Evolutionary conservation across 2,113 vertebrate genomes (phyloP), one percentile per base, ranked within the genome.

Genomic region (Corydoras sp.): DNA sequence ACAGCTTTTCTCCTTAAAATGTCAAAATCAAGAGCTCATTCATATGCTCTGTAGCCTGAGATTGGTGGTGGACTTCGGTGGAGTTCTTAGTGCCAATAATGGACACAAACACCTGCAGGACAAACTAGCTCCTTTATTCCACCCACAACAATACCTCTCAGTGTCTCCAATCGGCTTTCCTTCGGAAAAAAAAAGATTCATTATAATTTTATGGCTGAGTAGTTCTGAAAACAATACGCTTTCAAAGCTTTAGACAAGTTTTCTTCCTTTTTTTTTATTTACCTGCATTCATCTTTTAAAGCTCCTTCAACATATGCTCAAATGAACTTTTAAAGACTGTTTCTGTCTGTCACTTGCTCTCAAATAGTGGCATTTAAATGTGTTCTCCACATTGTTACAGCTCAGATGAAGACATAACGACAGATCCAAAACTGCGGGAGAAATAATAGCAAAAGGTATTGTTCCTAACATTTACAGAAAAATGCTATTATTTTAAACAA

Each of bases 181-280:
- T 58, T 69, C 56, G 63, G 67, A 73, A 79, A 81, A 78, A 83
- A 83, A 83, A 78, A 83, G 76, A 83, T 83, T 79, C 73, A 85
- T 85, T 87, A 80, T 87, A 77, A 87, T 86, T 85, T 85, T 80
- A 87, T 82, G 84, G 81, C 76, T 84, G 85, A 83, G 74, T 79
- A 81, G 71, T 67, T 74, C 69, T 76, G 64, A 69, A 78, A 81
- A 83, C 77, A 71, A 77, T 58, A n/a, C 43, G 59, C 75, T 79
- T 79, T 76, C 74, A 83, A 76, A 79, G 80, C 69, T 82, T 80
- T 73, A 73, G 79, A 83, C 80, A 80, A 81, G 77, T 83, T 84
- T 68, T 76, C 79, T 81, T 69, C 79, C 43, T n/a, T n/a, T n/a
- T n/a, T n/a, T n/a, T n/a, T n/a, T n/a, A 83, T 75, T 75, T 78